Percentiles rank a stretch among this genome's conserved stretches.
These are phyloP conservation scores for Cebus imitator DNA, from an alignment of 2,113 vertebrate species.

Conservation along the genomic window DNA sequence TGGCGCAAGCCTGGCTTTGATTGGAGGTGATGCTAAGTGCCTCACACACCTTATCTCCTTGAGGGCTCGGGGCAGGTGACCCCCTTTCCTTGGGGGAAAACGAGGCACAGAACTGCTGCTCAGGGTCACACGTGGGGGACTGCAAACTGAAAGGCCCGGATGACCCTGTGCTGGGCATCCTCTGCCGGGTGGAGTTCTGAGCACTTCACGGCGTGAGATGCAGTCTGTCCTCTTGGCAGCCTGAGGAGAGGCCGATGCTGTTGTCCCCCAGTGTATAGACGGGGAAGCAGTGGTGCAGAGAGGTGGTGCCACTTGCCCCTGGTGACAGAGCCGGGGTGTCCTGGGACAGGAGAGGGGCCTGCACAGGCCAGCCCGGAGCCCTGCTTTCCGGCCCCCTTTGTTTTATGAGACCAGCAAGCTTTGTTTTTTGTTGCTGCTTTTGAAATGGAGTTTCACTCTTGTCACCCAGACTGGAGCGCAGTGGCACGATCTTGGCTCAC, in stretches of 20 bases:
- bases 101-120: not conserved
- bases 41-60: too few relatives aligned
- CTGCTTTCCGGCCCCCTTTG: not conserved
- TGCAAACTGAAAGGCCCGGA: not conserved
- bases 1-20: not conserved
- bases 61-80: not conserved
- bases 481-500: too few relatives aligned
- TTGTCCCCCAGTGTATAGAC: not conserved
- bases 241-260: not conserved
- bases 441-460: too few relatives aligned
- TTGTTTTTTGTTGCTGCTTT: too few relatives aligned
- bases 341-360: not conserved
- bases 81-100: not conserved
- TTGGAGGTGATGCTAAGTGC: accelerated
- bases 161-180: accelerated
- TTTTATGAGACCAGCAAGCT: not conserved
- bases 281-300: not conserved
- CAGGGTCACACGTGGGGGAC: not conserved
- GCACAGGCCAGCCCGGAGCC: not conserved
- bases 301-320: not conserved
- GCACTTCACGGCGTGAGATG: not conserved
- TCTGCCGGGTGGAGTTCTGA: not conserved
- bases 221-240: accelerated
- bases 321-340: not conserved
- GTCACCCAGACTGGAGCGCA: too few relatives aligned